phyloP scores from a whole-genome alignment of 1,140 invertebrate genomes.

The Riptortus pedestris region DNA sequence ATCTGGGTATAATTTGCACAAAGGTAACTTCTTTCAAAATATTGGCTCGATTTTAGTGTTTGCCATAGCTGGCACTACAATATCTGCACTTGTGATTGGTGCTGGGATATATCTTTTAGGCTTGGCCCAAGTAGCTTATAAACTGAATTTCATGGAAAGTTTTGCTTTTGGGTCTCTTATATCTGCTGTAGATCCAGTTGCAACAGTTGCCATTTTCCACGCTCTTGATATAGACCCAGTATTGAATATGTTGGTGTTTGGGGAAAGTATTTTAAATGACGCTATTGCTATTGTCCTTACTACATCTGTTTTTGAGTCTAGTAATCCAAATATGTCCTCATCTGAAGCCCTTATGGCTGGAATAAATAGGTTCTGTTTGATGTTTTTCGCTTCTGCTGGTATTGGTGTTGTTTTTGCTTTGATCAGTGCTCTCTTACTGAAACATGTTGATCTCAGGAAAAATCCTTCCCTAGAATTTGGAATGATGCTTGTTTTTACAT shows the following conservation, averaged over 20 bases:
- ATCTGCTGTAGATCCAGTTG: conserved; percentile 97
- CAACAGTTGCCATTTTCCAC: conserved; percentile 96
- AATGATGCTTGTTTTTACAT: conserved; percentile 96
- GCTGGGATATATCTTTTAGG: conserved; percentile 90
- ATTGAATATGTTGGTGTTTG: conserved; percentile 97
- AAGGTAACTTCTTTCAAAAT: conserved; percentile 98
- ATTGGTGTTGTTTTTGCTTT: conserved; percentile 94
- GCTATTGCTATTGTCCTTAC: conserved; percentile 96
- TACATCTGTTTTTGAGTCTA: conserved; percentile 71
- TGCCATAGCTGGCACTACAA: conserved; percentile 91
- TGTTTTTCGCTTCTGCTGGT: conserved; percentile 96
- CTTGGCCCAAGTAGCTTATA: conserved; percentile 78
- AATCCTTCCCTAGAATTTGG: conserved; percentile 97
- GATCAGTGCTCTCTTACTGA: conserved; percentile 83
- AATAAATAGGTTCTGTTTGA: conserved; percentile 77
- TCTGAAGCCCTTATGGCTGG: conserved; percentile 81
- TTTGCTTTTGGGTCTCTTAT: conserved; percentile 97
- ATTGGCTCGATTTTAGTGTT: conserved; percentile 90
- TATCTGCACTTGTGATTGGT: conserved; percentile 88
- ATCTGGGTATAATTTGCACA: conserved; percentile 96
- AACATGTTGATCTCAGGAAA: conserved; percentile 92
- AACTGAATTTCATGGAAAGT: conserved; percentile 86
- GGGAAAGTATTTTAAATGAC: conserved; percentile 96
- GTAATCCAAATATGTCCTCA: conserved; percentile 55
- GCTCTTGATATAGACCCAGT: conserved; percentile 90